Evolutionary conservation across 2,888 invertebrate genomes (phyloP), one percentile per base, ranked within the genome.

Genomic region (Agrochola macilenta): DNA sequence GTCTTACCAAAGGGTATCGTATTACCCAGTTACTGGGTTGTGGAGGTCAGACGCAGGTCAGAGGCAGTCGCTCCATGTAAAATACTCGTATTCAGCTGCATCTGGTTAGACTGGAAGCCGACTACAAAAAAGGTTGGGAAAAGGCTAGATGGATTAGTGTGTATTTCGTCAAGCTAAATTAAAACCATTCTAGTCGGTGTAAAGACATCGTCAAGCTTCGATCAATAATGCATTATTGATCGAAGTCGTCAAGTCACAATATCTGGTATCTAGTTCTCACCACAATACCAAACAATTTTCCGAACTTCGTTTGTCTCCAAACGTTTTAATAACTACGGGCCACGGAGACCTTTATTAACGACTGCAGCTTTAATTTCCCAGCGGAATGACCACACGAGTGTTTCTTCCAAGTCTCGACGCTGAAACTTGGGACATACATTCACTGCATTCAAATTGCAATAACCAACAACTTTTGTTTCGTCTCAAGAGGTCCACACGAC

Each of bases 351-450:
- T 76, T 73, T 69, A 74, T 65, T 76, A 82, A 81, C 76, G 60
- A 57, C 61, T 78, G 78, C 71, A 78, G 75, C 39, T 61, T 76
- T 87, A 84, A 88, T 85, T 87, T 88, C 88, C 87, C 83, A 73
- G 26, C 63, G 78, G 84, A 14, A 26, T 49, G 46, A 75, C 69
- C 81, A 68, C 66, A 58, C 76, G 72, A 69, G 76, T 65, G 70
- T 61, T 73, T 69, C 71, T 81, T 77, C 39, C 39, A 64, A 75
- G 69, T 69, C 74, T 68, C 35, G 17, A 35, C 60, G 65, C 26
- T 70, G 5, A 71, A 84, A 77, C 74, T 74, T 74, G 58, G 58
- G 23, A 66, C 66, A 54, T 61, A 69, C 54, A 26, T 64, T 61
- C n/a, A 61, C 69, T 66, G 75, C 70, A 77, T 81, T 83, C 80